These are phyloP conservation scores for Junonia oenone DNA, from an alignment of 2,888 invertebrate genomes.

Conservation along the genomic window DNA sequence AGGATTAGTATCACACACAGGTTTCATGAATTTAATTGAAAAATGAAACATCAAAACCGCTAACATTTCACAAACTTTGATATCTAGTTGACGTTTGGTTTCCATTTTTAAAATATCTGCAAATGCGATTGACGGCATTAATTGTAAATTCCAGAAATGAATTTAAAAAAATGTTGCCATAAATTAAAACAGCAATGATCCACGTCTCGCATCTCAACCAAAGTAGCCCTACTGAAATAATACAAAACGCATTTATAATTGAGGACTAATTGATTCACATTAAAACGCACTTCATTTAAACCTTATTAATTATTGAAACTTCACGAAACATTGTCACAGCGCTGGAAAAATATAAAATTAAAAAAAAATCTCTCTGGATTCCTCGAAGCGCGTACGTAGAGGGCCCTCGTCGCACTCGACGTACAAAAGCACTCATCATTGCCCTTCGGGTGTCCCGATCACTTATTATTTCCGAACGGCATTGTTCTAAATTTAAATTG, in stretches of 20 bases:
- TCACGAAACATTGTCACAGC: constrained; percentile 1
- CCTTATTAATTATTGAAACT: constrained; percentile 3
- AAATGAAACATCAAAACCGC: no score
- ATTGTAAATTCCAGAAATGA: background rate
- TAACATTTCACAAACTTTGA: no score
- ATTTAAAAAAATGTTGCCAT: background rate
- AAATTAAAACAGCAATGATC: background rate
- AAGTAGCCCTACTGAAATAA: constrained; percentile 1
- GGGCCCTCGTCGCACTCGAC: constrained; percentile 45
- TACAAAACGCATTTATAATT: background rate
- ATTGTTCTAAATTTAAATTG: constrained; percentile 47
- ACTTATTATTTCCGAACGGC: constrained; percentile 52
- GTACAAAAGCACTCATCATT: constrained; percentile 51
- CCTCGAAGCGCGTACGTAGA: constrained; percentile 48
- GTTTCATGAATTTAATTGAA: no score
- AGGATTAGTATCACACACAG: no score
- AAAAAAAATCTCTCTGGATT: constrained; percentile 31
- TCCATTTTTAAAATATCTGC: background rate
- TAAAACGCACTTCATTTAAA: constrained; percentile 2
- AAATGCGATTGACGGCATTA: background rate
- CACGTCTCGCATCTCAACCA: background rate
- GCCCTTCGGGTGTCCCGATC: constrained; percentile 47
- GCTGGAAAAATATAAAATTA: constrained; percentile 16
- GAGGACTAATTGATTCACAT: constrained; percentile 1
- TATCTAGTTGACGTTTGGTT: background rate